These are phyloP conservation scores for Tetanocera ferruginea DNA, from an alignment of 2,888 invertebrate species.

Conservation along the genomic window DNA sequence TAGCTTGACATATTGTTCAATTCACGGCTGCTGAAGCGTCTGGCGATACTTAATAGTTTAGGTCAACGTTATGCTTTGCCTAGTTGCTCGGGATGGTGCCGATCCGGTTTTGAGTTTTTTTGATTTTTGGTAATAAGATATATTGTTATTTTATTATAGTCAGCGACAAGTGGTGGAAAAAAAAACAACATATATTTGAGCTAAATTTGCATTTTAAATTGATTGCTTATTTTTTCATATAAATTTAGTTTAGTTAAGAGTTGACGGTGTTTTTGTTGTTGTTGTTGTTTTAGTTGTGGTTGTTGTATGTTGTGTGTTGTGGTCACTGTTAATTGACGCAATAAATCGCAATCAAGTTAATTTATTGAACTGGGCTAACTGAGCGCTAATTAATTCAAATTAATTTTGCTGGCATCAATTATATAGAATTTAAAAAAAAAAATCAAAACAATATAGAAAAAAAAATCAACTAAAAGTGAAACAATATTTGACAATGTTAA, in stretches of 20 bases:
- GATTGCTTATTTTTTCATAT: conserved; percentile 19
- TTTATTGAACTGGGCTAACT: conserved; percentile 25
- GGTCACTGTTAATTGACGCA: conserved; percentile 25
- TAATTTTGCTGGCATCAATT: conserved; percentile 32
- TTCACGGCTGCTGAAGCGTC: too few relatives aligned
- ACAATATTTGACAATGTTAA: too few relatives aligned
- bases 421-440: not conserved
- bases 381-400: conserved; percentile 27
- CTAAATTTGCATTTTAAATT: conserved; percentile 35
- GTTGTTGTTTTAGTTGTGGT: not conserved
- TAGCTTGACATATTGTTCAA: not conserved
- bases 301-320: conserved; percentile 2
- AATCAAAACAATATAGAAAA: not conserved
- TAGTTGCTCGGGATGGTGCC: conserved; percentile 6
- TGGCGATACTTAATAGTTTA: not conserved
- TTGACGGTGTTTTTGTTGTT: not conserved
- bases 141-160: conserved; percentile 10
- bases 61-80: not conserved
- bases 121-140: conserved; percentile 19
- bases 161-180: conserved; percentile 28
- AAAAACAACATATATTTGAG: conserved; percentile 25
- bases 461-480: too few relatives aligned
- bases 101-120: not conserved
- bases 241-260: not conserved
- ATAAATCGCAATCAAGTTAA: conserved; percentile 38